These are phyloP conservation scores for Porites lutea DNA, from an alignment of 64 coral and sea anemone genomes.

Conservation along the genomic window DNA sequence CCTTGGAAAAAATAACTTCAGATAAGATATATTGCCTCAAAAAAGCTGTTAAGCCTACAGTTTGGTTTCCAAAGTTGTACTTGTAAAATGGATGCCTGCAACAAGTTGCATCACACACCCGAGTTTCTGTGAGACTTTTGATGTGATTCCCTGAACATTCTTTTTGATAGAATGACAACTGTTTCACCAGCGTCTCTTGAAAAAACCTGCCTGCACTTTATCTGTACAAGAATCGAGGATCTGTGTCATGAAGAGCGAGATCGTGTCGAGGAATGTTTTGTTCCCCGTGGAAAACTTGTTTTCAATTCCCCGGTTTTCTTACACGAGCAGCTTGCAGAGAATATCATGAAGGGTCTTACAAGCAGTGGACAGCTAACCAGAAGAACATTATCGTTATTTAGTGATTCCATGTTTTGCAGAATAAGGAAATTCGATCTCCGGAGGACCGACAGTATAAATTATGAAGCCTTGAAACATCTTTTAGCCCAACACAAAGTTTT, in stretches of 20 bases:
- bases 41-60: no score
- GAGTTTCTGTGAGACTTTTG: no score
- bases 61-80: no score
- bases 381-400: conserved; percentile 70
- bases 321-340: conserved; percentile 79
- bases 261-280: conserved; percentile 26
- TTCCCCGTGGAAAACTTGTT: conserved; percentile 8
- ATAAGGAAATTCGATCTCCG: conserved; percentile 72
- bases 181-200: conserved; percentile 77
- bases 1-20: no score
- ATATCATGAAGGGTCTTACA: conserved; percentile 59
- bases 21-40: no score
- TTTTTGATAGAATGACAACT: conserved; percentile 44
- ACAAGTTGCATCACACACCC: no score
- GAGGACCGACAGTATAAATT: conserved; percentile 14
- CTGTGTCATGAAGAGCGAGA: conserved; percentile 67
- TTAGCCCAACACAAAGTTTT: conserved; percentile 2
- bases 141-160: neutral
- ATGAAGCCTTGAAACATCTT: neutral
- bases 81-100: no score
- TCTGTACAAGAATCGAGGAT: conserved; percentile 63
- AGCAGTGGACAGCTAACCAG: conserved; percentile 40
- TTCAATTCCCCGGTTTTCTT: conserved; percentile 80
- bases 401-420: conserved; percentile 60
- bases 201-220: conserved; percentile 62